These are phyloP conservation scores for Tautogolabrus adspersus DNA, from an alignment of 2,113 vertebrate species.

Conservation along the genomic window DNA sequence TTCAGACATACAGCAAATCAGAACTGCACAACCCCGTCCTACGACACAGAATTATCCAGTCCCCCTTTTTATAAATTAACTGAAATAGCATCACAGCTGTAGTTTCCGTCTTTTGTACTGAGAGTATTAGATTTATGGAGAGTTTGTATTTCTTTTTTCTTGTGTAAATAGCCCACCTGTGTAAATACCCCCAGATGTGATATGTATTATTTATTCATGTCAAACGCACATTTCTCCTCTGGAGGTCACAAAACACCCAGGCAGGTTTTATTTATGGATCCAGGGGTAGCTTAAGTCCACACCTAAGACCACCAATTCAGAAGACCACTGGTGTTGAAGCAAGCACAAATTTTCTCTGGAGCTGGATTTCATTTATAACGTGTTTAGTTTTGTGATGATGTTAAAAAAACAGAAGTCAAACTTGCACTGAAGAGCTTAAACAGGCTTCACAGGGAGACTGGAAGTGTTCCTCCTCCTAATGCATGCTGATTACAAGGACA, in stretches of 20 bases:
- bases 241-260: slow-evolving; percentile 20
- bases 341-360: slow-evolving; percentile 60
- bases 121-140: slow-evolving; percentile 23
- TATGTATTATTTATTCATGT: slow-evolving; percentile 81
- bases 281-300: slow-evolving; percentile 9
- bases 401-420: slow-evolving; percentile 18
- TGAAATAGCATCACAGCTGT: slow-evolving; percentile 50
- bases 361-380: slow-evolving; percentile 24
- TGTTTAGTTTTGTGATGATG: not conserved
- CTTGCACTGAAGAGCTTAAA: slow-evolving; percentile 62
- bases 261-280: slow-evolving; percentile 18
- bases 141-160: slow-evolving; percentile 5
- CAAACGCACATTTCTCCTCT: slow-evolving; percentile 58
- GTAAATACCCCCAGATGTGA: slow-evolving; percentile 63
- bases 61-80: slow-evolving; percentile 27
- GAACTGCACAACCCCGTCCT: not conserved
- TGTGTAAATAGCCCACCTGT: slow-evolving; percentile 59
- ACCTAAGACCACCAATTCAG: slow-evolving; percentile 1
- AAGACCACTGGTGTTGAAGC: slow-evolving; percentile 25
- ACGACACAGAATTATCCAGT: slow-evolving; percentile 56
- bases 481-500: slow-evolving; percentile 77
- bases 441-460: not conserved
- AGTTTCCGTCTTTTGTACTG: slow-evolving; percentile 47
- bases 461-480: slow-evolving; percentile 13
- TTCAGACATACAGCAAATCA: not conserved